A percentile compares a stretch with the other conserved stretches of the same genome.
Evolutionary conservation across 2,113 vertebrate genomes (phyloP).

Genomic region (Ardeotis arabs): DNA sequence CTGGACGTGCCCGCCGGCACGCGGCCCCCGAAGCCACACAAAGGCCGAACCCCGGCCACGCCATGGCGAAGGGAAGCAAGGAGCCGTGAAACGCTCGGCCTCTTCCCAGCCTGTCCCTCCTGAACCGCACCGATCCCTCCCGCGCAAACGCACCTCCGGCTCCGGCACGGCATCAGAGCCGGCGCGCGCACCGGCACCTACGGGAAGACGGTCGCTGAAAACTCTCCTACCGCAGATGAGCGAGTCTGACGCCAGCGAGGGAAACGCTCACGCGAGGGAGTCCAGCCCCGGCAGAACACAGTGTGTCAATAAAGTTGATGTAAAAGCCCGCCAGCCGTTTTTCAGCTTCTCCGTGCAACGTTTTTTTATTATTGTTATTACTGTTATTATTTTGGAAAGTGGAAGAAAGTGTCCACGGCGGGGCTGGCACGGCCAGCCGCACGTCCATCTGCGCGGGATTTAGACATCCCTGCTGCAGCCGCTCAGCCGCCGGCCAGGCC

Average conservation of each 20-base stretch:
- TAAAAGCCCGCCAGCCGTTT: not conserved
- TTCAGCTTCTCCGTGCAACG: not conserved
- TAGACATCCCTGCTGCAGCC: conserved; percentile 19
- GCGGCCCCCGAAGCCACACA: not conserved
- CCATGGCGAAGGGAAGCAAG: not conserved
- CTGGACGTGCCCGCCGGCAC: not conserved
- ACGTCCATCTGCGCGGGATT: conserved; percentile 21
- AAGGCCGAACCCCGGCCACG: conserved; percentile 22
- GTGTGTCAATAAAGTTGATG: not conserved
- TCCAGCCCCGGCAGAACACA: not conserved
- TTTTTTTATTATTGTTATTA: not conserved
- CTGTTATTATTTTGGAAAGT: not conserved
- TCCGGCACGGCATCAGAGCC: not conserved
- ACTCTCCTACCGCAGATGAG: not conserved
- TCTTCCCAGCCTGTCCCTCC: not conserved
- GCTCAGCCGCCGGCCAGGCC: conserved; percentile 46
- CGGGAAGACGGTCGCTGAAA: conserved; percentile 10
- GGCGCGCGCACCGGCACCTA: not conserved
- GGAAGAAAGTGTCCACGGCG: not conserved
- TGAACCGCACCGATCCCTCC: not conserved
- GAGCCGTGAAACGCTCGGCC: not conserved
- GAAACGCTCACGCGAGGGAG: not conserved
- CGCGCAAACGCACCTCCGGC: not conserved
- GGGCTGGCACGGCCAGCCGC: conserved; percentile 13
- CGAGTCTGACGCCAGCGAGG: not conserved